A percentile compares a stretch with the other conserved stretches of the same genome.
phyloP scores from a whole-genome alignment of 1,140 invertebrate species.

The Paramacrobiotus metropolitanus region DNA sequence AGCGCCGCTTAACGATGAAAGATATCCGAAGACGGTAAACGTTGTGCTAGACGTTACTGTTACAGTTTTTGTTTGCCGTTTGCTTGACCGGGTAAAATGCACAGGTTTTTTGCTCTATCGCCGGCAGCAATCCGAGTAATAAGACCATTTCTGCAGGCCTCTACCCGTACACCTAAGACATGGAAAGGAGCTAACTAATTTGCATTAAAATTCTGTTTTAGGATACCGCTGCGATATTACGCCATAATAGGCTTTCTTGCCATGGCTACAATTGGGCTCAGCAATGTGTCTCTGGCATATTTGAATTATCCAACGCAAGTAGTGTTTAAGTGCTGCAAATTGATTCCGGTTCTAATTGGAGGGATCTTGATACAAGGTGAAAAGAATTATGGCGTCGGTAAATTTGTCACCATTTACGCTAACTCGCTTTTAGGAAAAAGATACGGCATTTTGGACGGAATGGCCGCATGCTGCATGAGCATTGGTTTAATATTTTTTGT shows the following conservation, averaged over 20 bases:
- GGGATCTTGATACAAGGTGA: slow-evolving; percentile 62
- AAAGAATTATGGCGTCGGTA: slow-evolving; percentile 3
- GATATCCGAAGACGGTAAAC: slow-evolving; percentile 39
- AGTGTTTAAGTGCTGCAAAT: slow-evolving; percentile 88
- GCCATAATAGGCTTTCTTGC: slow-evolving; percentile 56
- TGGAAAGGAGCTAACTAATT: too few relatives aligned
- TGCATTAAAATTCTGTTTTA: too few relatives aligned
- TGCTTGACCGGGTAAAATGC: too few relatives aligned
- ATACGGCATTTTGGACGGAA: slow-evolving; percentile 55
- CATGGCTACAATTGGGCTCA: slow-evolving; percentile 80
- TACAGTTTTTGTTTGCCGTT: too few relatives aligned
- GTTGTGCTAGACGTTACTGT: too few relatives aligned
- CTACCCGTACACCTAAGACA: too few relatives aligned
- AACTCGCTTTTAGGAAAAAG: slow-evolving; percentile 32
- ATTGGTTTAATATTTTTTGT: slow-evolving; percentile 73
- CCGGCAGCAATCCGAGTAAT: too few relatives aligned
- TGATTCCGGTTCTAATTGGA: slow-evolving; percentile 77
- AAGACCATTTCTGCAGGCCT: too few relatives aligned
- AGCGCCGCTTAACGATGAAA: slow-evolving; percentile 36
- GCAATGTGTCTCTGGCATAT: slow-evolving; percentile 79
- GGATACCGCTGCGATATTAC: slow-evolving; percentile 60
- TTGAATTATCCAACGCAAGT: slow-evolving; percentile 77
- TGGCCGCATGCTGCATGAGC: slow-evolving; percentile 64
- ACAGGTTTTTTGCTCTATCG: too few relatives aligned
- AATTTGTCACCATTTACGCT: neutral